Evolutionary conservation across 1,140 invertebrate species (phyloP), one percentile per base, ranked within the genome.

Genomic region (Littorina saxatilis): DNA sequence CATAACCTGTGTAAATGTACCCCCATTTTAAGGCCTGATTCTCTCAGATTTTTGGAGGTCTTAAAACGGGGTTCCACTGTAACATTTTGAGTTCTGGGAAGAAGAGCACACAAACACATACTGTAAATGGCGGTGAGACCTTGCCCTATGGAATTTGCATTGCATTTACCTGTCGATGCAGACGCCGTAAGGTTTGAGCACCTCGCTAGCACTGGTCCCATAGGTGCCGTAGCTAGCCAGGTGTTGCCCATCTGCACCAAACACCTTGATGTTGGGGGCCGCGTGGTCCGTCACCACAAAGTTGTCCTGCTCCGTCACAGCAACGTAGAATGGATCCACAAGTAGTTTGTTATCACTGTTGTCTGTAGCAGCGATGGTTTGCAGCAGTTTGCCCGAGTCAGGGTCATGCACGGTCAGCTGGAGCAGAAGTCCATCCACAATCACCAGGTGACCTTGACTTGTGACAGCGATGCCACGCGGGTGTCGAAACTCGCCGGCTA

Each of bases 221-320:
- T 91, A 90, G 17, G 80, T 85, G 0, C 90, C 89, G 73, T 88
- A 88, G n/a, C 84, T 81, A 4, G 84, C 82, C 17, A 90, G 73
- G 35, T 80, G 85, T 61, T 82, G 50, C 0, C 89, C 90, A 20
- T 81, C 66, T 4, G 82, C 66, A 50, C 83, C 86, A 76, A 91
- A 88, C 1, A 91, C 82, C 80, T 90, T 90, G 13, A 92, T 86
- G 81, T 92, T 90, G 43, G 90, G 90, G 15, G 90, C 85, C 1
- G 89, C 90, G 39, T 87, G 88, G 80, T 91, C 90, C 2, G 91
- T 90, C 0, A 92, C 84, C 13, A 91, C 81, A 58, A 91, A 84
- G 75, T 89, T 84, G 39, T 87, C 87, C 32, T 87, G 80, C 7
- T 81, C 76, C 13, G 82, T 88, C 1, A 87, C 81, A 15, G 86